Conservation (phyloP, 2,113 vertebrate species). For the cat (Felis catus) region F.catus_Fca126_mat1.0 CM031411.1:87896501-87897000, state of each 20-base stretch:
- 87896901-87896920: no score
- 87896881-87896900: no score
- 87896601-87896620: not conserved
- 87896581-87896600: not conserved
- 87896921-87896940: no score
- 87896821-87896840: no score
- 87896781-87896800: not conserved
- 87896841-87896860: no score
- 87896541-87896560: not conserved
- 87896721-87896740: conserved; percentile 2
- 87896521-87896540: conserved; percentile 11
- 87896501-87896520: conserved; percentile 26
- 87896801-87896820: no score
- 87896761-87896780: conserved; percentile 7
- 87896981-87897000: no score
- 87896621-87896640: not conserved
- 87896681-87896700: conserved; percentile 42
- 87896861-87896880: no score
- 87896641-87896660: not conserved
- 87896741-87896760: not conserved
- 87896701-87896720: not conserved
- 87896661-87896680: not conserved
- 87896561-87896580: conserved; percentile 11
- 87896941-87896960: no score
- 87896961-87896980: no score